Evolutionary conservation across 2,797 vertebrate genomes (phyloP).

Genomic region (Staurois parvus): DNA sequence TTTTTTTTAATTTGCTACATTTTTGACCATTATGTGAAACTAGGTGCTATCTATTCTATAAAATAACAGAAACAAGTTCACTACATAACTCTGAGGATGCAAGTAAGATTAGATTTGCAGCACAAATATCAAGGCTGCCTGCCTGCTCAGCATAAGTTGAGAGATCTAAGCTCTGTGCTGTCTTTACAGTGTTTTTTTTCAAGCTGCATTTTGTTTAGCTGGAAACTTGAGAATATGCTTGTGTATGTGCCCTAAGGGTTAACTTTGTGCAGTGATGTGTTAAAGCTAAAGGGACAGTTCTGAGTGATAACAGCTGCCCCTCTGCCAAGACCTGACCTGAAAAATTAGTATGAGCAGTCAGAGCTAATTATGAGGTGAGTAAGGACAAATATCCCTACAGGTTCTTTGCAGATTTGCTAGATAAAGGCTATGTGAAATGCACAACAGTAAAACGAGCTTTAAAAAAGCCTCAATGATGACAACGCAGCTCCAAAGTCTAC

Average conservation of each 20-base stretch:
- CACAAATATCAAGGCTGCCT: not conserved
- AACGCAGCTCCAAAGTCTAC: not conserved
- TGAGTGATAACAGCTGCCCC: slow-evolving; percentile 30
- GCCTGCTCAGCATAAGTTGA: not conserved
- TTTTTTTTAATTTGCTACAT: too few species aligned
- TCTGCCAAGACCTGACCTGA: not conserved
- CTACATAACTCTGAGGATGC: not conserved
- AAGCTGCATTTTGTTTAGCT: not conserved
- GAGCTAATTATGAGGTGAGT: slow-evolving; percentile 19
- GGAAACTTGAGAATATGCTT: not conserved
- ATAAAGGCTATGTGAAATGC: not conserved
- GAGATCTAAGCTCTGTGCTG: not conserved
- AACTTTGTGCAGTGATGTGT: slow-evolving; percentile 33
- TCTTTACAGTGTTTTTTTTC: not conserved
- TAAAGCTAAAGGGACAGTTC: slow-evolving; percentile 18
- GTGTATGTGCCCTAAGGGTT: slow-evolving; percentile 16
- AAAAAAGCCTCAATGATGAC: not conserved
- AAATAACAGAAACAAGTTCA: too few species aligned
- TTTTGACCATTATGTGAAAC: too few species aligned
- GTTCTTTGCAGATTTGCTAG: not conserved
- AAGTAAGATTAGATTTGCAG: not conserved
- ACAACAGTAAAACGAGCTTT: not conserved
- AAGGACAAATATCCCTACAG: not conserved
- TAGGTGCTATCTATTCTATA: too few species aligned
- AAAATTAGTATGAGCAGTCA: slow-evolving; percentile 13